Evolutionary conservation across 2,797 vertebrate genomes (phyloP), one percentile per base, ranked within the genome.

Genomic region (Arrhamphus sclerolepis): DNA sequence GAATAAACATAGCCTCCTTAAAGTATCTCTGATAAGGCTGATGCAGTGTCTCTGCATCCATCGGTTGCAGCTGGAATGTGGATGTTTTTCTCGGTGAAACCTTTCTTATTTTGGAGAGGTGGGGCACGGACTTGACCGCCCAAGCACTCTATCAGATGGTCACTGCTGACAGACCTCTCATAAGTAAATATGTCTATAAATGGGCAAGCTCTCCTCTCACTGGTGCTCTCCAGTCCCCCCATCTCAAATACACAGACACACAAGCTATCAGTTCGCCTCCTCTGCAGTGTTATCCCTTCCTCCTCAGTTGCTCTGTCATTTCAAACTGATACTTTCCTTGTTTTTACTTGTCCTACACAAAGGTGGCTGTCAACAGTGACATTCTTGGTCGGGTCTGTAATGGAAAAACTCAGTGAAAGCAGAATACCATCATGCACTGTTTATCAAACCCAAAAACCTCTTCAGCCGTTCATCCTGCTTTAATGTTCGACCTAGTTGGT

Each of bases 141-240:
- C 82, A 79, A 65, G 69, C 66, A 62, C 89, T 85, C 66, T 87
- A 80, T 91, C 64, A 81, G 84, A 84, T 73, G 73, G 88, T 92
- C 90, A 88, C 81, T 54, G 79, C 90, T 86, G 86, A 90, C 87
- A 83, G 84, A 85, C 68, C 83, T 89, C 85, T 83, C 84, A 84
- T 72, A 90, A 90, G 91, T 92, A 93, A 93, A 94, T 92, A 92
- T 92, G 92, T 87, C 92, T 92, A 93, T 94, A 94, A 91, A 94
- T 91, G 93, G 93, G 83, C 90, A 94, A 78, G 83, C 75, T 70
- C 75, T 86, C 84, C 80, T 73, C 66, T 82, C 66, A 63, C 67
- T 77, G 46, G 64, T 66, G 63, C 64, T 55, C 62, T 48, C 60
- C 54, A 22, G 42, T 24, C 47, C 24, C n/a, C 42, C n/a, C 28